These are phyloP conservation scores for Phenacoccus solenopsis DNA, from an alignment of 1,140 invertebrate species.

Conservation along the genomic window DNA sequence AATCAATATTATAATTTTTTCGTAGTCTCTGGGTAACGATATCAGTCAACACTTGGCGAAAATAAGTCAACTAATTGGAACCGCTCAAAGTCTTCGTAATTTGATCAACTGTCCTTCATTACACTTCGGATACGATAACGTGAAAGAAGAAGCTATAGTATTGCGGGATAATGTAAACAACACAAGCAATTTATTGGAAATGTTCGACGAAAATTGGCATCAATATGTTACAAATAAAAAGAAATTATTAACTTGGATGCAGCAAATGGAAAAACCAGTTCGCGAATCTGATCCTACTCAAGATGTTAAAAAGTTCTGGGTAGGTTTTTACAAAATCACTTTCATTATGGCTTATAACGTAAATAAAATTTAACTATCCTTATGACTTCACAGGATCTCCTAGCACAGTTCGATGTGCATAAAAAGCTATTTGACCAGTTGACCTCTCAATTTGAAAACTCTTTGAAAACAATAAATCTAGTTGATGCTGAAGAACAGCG, in stretches of 20 bases:
- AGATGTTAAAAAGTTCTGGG: constrained; percentile 68
- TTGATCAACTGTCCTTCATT: constrained; percentile 56
- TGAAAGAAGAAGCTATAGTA: constrained; percentile 51
- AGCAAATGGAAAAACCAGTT: constrained; percentile 50
- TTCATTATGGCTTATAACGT: constrained; percentile 24
- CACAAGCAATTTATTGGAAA: constrained; percentile 49
- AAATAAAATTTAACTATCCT: constrained; percentile 16
- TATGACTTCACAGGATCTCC: constrained; percentile 47
- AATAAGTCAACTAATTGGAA: constrained; percentile 52
- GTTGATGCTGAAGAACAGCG: constrained; percentile 67
- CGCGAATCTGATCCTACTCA: constrained; percentile 42
- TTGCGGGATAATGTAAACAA: constrained; percentile 58
- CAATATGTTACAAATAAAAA: constrained; percentile 56
- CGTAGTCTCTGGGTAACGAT: constrained; percentile 36
- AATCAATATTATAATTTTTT: constrained; percentile 26
- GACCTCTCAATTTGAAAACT: constrained; percentile 55
- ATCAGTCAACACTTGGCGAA: constrained; percentile 63
- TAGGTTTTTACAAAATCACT: constrained; percentile 30
- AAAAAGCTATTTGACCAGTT: constrained; percentile 61
- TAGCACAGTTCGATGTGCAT: constrained; percentile 74
- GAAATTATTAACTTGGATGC: constrained; percentile 59
- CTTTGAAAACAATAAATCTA: constrained; percentile 58
- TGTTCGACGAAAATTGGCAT: constrained; percentile 62
- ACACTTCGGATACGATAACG: constrained; percentile 52
- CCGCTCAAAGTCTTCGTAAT: constrained; percentile 58